phyloP scores from a whole-genome alignment of 53 echinoderm and acorn worm species.

The Hippasteria phrygiana region DNA sequence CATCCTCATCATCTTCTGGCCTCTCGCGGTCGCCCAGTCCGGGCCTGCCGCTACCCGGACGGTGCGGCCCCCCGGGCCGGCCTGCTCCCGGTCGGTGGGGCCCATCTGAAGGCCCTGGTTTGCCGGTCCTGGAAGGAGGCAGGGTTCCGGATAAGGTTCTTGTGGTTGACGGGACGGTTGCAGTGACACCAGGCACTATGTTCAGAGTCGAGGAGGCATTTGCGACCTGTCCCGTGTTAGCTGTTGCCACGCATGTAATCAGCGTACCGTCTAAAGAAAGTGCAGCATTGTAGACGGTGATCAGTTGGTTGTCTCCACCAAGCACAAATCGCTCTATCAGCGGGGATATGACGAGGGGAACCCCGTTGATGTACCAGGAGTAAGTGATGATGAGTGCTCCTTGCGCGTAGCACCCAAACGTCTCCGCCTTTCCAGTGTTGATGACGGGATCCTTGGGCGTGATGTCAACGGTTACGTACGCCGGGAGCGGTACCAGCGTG shows the following conservation, averaged over 20 bases:
- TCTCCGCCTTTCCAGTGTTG: slow-evolving; percentile 22
- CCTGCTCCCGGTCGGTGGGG: background rate
- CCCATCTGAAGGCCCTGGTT: background rate
- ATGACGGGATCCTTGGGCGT: slow-evolving; percentile 52
- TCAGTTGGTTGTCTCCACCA: slow-evolving; percentile 34
- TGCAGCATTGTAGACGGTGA: slow-evolving; percentile 13
- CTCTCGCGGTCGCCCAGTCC: background rate
- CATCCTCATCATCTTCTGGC: slow-evolving; percentile 2
- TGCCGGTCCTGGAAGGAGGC: background rate
- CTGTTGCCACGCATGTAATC: slow-evolving; percentile 50
- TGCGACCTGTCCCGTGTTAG: slow-evolving; percentile 49
- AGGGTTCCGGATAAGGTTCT: background rate
- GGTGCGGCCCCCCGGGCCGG: background rate
- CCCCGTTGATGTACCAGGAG: slow-evolving; percentile 54
- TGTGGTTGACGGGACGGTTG: background rate
- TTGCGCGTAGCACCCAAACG: slow-evolving; percentile 59
- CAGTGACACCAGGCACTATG: background rate
- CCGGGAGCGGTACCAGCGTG: slow-evolving; percentile 49
- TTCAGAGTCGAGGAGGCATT: slow-evolving; percentile 43
- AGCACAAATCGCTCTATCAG: slow-evolving; percentile 40
- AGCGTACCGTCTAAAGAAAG: slow-evolving; percentile 4
- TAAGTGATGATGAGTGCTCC: slow-evolving; percentile 43
- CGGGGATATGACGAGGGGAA: slow-evolving; percentile 51
- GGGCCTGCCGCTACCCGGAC: background rate
- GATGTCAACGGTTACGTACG: slow-evolving; percentile 60